phyloP scores from a whole-genome alignment of 2,113 vertebrate genomes.

The Delphinapterus leucas region DNA sequence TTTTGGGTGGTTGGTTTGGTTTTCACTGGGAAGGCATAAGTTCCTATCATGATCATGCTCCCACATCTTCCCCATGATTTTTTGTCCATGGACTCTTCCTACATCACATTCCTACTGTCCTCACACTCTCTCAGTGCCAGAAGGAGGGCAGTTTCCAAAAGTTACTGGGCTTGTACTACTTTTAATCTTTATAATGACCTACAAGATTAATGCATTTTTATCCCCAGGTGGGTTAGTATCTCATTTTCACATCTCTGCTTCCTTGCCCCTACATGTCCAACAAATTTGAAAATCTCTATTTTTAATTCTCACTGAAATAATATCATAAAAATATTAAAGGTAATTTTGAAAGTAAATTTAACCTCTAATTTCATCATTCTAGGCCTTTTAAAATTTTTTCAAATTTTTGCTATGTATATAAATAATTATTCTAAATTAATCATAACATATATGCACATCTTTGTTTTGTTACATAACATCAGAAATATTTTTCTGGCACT shows the following conservation, averaged over 20 bases:
- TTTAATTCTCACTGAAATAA: background rate
- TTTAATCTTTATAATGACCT: background rate
- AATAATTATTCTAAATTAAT: background rate
- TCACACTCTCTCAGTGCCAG: background rate
- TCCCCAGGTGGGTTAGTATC: background rate
- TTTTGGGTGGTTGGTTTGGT: background rate
- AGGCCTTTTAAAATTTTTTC: background rate
- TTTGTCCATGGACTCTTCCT: background rate
- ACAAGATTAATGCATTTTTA: background rate
- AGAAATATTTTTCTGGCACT: background rate
- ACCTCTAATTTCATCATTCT: background rate
- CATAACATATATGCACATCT: background rate
- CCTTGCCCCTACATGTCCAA: background rate
- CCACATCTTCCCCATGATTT: background rate
- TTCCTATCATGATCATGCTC: background rate
- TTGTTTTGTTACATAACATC: background rate
- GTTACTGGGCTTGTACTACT: background rate
- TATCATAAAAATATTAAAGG: background rate
- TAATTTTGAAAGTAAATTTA: background rate
- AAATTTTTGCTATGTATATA: background rate
- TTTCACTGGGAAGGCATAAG: background rate
- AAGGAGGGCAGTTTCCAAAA: background rate
- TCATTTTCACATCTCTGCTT: background rate
- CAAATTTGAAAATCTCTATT: background rate
- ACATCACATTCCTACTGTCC: too few relatives aligned